These are phyloP conservation scores for Catharus ustulatus DNA, from an alignment of 2,797 vertebrate genomes.

Conservation along the genomic window DNA sequence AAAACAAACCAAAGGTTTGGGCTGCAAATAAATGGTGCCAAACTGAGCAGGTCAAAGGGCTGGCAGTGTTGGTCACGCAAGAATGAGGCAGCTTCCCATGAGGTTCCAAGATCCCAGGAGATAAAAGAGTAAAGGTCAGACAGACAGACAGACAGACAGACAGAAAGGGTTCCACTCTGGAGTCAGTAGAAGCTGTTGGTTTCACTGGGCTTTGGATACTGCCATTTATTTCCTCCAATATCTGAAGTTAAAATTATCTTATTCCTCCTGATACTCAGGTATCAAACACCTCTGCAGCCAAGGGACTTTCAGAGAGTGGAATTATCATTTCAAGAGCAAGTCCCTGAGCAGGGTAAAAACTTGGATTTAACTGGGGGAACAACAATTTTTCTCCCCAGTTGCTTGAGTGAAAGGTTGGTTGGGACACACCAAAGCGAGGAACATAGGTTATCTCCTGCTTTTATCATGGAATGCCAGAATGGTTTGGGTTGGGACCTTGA, in stretches of 20 bases:
- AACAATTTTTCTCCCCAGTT: background rate
- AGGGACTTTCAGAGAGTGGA: background rate
- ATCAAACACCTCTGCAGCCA: background rate
- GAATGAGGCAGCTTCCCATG: background rate
- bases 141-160: background rate
- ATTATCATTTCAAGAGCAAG: background rate
- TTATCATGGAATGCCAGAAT: background rate
- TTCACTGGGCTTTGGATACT: background rate
- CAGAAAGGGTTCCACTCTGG: background rate
- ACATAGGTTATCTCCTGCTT: background rate
- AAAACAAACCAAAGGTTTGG: background rate
- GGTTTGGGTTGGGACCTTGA: background rate
- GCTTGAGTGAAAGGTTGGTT: background rate
- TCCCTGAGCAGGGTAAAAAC: background rate
- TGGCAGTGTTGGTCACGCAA: background rate
- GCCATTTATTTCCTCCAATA: background rate
- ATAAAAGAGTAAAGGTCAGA: background rate
- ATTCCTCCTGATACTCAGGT: background rate
- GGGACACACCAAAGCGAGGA: background rate
- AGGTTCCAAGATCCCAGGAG: background rate
- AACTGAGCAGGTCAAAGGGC: background rate
- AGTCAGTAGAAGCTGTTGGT: background rate
- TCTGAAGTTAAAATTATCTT: background rate
- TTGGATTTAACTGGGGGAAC: background rate
- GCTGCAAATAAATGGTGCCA: slow-evolving; percentile 1